Percentiles rank a stretch among this genome's conserved stretches.
Evolutionary conservation across 2,797 vertebrate genomes (phyloP).

Genomic region (Sarcophilus harrisii): DNA sequence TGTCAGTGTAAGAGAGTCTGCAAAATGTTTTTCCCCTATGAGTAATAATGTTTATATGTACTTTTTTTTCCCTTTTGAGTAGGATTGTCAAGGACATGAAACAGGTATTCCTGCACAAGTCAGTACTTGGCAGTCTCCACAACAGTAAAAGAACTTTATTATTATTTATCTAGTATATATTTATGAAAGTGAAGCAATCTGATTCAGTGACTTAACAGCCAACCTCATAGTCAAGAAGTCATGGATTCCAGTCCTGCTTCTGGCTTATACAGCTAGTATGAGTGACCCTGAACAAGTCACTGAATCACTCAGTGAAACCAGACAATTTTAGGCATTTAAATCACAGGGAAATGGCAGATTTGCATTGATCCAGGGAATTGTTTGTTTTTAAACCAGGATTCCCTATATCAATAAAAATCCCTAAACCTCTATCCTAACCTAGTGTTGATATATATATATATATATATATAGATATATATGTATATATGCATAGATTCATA

Average conservation of each 20-base stretch:
- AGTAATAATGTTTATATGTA: background rate
- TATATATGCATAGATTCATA: too few relatives aligned
- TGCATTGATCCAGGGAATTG: background rate
- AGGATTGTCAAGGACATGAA: background rate
- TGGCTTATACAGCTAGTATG: background rate
- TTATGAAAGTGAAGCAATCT: background rate
- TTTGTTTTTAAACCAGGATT: background rate
- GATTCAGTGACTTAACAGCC: background rate
- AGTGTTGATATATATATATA: too few relatives aligned
- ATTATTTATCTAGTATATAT: background rate
- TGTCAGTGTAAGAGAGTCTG: background rate
- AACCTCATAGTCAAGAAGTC: background rate
- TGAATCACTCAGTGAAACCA: background rate
- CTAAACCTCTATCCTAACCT: background rate
- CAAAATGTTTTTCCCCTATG: background rate
- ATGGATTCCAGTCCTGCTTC: background rate
- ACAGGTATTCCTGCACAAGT: background rate
- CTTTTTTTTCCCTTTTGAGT: background rate
- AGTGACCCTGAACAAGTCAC: background rate
- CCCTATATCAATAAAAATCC: background rate
- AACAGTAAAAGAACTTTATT: background rate
- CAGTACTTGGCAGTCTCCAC: background rate
- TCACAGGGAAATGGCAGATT: background rate
- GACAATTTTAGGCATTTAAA: background rate
- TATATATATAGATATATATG: too few relatives aligned